These are phyloP conservation scores for Myotis yumanensis DNA, from an alignment of 2,113 vertebrate species.

Conservation along the genomic window DNA sequence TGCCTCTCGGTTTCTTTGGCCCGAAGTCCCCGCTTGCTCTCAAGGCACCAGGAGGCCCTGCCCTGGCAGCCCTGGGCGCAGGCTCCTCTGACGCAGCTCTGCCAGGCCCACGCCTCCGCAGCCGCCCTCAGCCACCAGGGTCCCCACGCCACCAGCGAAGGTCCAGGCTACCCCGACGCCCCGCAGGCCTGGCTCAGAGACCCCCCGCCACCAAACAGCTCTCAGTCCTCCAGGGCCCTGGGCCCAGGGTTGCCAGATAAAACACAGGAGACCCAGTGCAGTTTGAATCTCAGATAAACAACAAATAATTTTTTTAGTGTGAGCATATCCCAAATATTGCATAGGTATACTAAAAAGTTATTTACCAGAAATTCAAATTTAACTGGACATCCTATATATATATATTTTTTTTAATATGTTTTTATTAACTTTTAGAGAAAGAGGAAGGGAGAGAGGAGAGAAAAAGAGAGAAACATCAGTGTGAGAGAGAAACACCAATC, in stretches of 20 bases:
- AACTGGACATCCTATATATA: neutral
- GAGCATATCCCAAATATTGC: neutral
- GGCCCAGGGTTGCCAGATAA: neutral
- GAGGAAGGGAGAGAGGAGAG: too few species aligned
- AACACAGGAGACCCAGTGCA: neutral
- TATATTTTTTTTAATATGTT: too few species aligned
- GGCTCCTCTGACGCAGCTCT: neutral
- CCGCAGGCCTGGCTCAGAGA: neutral
- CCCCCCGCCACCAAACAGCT: too few species aligned
- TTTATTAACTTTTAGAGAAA: too few species aligned
- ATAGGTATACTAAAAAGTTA: neutral
- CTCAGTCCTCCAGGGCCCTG: neutral
- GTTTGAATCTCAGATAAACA: neutral
- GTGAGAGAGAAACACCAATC: too few species aligned
- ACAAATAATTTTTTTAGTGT: neutral
- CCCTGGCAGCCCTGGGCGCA: neutral
- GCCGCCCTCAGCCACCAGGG: neutral
- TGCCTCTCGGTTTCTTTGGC: neutral
- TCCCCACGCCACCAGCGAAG: neutral
- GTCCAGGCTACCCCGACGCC: neutral
- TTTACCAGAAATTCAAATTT: neutral
- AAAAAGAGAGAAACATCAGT: too few species aligned
- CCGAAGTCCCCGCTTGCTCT: neutral
- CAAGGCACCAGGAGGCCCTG: neutral
- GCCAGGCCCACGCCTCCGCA: neutral